These are phyloP conservation scores for Aphelenchoides avenae DNA, from an alignment of 1,140 invertebrate species.

Conservation along the genomic window DNA sequence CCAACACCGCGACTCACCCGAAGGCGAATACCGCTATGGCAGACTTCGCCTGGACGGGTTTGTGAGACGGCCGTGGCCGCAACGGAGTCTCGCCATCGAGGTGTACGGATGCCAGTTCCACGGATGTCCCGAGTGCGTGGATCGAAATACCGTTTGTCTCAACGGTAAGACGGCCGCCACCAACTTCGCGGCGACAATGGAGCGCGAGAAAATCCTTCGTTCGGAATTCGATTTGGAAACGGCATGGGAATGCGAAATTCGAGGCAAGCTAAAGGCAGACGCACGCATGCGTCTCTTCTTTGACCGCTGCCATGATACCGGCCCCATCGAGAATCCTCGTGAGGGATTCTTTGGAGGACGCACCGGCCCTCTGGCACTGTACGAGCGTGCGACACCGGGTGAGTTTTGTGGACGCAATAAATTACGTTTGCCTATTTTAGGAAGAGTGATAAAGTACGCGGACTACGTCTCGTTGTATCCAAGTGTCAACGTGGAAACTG, in stretches of 20 bases:
- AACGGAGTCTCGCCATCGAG: no score
- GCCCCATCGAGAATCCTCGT: no score
- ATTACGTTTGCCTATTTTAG: no score
- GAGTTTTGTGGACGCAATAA: no score
- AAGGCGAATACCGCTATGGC: background rate
- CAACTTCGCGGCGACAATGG: background rate
- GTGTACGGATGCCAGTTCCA: conserved; percentile 9
- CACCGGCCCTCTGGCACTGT: no score
- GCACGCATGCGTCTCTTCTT: background rate
- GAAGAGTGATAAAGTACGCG: no score
- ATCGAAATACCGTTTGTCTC: background rate
- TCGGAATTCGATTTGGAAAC: background rate
- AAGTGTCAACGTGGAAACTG: no score
- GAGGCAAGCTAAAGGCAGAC: background rate
- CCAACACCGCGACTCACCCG: background rate
- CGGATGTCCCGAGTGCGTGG: background rate
- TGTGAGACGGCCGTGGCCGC: background rate
- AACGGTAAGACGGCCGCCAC: conserved; percentile 5
- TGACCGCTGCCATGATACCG: no score
- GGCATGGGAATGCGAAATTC: conserved; percentile 12
- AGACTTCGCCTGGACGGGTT: conserved; percentile 5
- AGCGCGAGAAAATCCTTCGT: background rate
- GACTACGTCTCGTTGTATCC: no score
- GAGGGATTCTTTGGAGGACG: no score
- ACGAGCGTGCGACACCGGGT: no score